Base-by-base conservation (phyloP, 2,797 vertebrate genomes). In the Bradypodion pumilum region DNA sequence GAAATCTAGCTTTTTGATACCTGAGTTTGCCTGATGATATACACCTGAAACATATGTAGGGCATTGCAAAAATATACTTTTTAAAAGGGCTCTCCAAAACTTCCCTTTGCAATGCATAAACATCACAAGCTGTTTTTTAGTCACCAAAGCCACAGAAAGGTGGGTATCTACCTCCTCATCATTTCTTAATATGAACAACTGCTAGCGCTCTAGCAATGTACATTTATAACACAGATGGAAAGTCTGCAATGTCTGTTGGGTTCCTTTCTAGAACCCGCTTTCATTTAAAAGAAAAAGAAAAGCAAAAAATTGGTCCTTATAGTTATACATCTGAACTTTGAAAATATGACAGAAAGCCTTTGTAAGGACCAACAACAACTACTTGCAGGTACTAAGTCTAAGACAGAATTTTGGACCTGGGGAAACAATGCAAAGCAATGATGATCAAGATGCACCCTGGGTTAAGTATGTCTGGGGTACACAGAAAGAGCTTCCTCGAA, bases 201-300 rank as follows among this genome's bases (percentile, higher is more conserved):
- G 59, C 46, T 72, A 69, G 52, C 60, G 44, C 42, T 35, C 68
- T 42, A n/a, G 35, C 49, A 81, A 23, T 42, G 49, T 72, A 84
- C 44, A 78, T 73, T 72, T 78, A 77, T 63, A 72, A 35, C 68
- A 84, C 42, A 79, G 25, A 32, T 81, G 69, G 46, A 27, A 46
- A 42, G n/a, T 12, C 40, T 62, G 42, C 2, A 78, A 60, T 42
- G 6, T n/a, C 15, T 13, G 35, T 29, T 63, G 7, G 59, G 35
- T n/a, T 46, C 69, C 19, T 63, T 74, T 69, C n/a, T 44, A 27
- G 56, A 83, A 78, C 29, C 19, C 44, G 32, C 15, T 59, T 59
- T 62, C n/a, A 37, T 44, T 73, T 15, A 56, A 56, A 56, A 21
- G 21, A 56, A 56, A 19, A 56, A 56, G 21, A n/a, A 56, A 16